Evolutionary conservation across 2,797 vertebrate genomes (phyloP), one percentile per base, ranked within the genome.

Genomic region (Leptodactylus fallax): DNA sequence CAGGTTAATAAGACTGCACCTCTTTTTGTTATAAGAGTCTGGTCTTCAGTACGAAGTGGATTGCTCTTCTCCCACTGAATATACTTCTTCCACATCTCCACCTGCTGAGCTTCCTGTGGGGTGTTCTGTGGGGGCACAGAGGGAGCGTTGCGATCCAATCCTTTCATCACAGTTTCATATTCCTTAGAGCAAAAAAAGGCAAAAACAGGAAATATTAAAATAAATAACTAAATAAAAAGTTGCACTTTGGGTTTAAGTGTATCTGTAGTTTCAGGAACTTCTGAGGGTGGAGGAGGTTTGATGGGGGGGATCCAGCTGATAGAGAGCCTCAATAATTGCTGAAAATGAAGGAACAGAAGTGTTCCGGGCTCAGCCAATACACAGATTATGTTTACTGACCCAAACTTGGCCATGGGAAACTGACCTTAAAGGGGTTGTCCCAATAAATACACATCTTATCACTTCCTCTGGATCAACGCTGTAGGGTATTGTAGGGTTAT

Each of bases 31-130:
- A 99, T 99, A 67, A 99, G 98, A 0, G 98, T 99, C 94, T 99
- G 98, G 91, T 99, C 98, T 92, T 99, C 98, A 65, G 98, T 99
- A 4, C 98, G 97, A 8, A 99, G 93, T 0, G 98, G 98, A 92
- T 99, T 99, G 93, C 98, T 99, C 91, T 99, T 99, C 90, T 99
- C 98, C 98, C 98, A 99, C 92, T 99, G 98, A 92, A 99, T 99
- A 90, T 99, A 99, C 60, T 99, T 99, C 92, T 99, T 99, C 98
- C 98, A 99, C 98, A 99, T 99, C 89, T 99, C 98, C 53, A 99
- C 98, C 90, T 99, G 98, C 94, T 98, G 98, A 2, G 98, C 97
- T 92, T 99, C 98, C 84, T 99, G 98, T 0, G 98, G 98, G 58
- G 97, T 99, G 90, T 99, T 99, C 86, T 99, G 98, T 0, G 98